phyloP scores from a whole-genome alignment of 2,797 vertebrate genomes.

The Ptychadena robeensis region DNA sequence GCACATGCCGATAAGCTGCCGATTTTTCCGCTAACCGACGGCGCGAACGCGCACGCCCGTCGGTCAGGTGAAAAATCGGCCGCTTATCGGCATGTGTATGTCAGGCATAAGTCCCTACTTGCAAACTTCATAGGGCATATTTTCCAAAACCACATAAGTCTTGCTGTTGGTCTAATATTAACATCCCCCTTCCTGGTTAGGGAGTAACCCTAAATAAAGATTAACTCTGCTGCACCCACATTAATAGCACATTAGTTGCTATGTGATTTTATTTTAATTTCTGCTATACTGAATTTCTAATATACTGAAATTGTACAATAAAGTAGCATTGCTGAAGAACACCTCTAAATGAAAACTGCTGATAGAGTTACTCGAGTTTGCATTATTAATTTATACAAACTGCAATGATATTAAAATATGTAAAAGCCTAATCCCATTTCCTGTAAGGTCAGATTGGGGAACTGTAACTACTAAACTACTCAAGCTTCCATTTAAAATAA shows the following conservation, averaged over 20 bases:
- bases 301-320: slow-evolving; percentile 4
- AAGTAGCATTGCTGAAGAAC: not conserved
- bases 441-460: slow-evolving; percentile 33
- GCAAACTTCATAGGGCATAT: no score
- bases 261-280: not conserved
- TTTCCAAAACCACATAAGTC: no score
- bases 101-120: no score
- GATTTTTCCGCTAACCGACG: no score
- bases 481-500: slow-evolving; percentile 48
- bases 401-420: slow-evolving; percentile 34
- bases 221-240: not conserved
- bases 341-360: slow-evolving; percentile 26
- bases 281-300: not conserved
- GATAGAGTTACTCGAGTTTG: slow-evolving; percentile 23
- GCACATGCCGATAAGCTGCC: no score
- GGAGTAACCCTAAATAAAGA: no score
- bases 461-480: slow-evolving; percentile 41
- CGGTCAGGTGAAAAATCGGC: no score
- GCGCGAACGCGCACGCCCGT: no score
- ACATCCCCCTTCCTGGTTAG: no score
- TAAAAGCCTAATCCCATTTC: slow-evolving; percentile 45
- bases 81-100: no score
- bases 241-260: not conserved
- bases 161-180: no score
- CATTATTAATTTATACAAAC: slow-evolving; percentile 46